Evolutionary conservation across 2,113 vertebrate species (phyloP), one percentile per base, ranked within the genome.

Genomic region (Thalassoma bifasciatum): DNA sequence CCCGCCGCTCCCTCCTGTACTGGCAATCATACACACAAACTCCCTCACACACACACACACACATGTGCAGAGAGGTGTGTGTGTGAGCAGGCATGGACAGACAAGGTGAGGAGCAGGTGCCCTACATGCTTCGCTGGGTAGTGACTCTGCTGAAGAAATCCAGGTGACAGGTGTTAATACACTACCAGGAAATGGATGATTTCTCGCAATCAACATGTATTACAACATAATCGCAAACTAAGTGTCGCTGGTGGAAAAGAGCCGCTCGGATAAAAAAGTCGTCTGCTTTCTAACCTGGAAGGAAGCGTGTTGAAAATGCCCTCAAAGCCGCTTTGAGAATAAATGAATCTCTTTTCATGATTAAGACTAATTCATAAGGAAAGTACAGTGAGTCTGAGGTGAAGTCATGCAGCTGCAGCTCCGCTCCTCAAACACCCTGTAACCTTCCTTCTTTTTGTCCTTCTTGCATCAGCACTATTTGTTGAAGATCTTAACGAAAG

Each of bases 401-500:
- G 77, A 88, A 89, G 86, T 84, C 77, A 65, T 70, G 67, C 75
- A 75, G 79, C 80, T 79, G 79, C 81, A 74, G 72, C 61, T 85
- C 72, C 78, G 38, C 67, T 89, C 64, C 51, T 67, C 82, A 86
- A 89, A 90, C 86, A 77, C 81, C 76, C 86, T 38, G 66, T 88
- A 91, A 92, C 92, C 93, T 92, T 94, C 89, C 76, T 76, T 84
- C 79, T 85, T 86, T 87, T 85, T 86, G 88, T 85, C 90, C 90
- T 92, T 84, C 92, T 87, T 91, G 89, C 89, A 91, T 91, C 91
- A 92, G 88, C 89, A 89, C 75, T 90, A 92, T 91, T 93, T 93
- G 90, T 88, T 88, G 92, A 86, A 89, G 89, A 91, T 93, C 92
- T 93, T 92, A 93, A 91, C 90, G 87, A 93, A 93, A 92, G 90